These are phyloP conservation scores for Drosophila erecta DNA, from an alignment of 1,140 invertebrate genomes.

Conservation along the genomic window DNA sequence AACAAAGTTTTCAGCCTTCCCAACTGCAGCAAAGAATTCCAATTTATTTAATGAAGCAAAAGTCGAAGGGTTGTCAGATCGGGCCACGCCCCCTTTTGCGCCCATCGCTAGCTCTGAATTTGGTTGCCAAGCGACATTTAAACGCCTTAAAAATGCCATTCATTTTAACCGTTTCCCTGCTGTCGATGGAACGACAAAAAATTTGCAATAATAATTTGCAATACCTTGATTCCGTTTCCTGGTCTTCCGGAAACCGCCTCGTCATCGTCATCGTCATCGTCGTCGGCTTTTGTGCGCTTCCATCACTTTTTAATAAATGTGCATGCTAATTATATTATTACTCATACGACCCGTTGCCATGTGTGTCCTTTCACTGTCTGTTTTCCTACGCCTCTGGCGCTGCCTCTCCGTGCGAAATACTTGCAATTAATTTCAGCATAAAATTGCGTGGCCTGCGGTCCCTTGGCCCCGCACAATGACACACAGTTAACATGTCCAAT, in stretches of 20 bases:
- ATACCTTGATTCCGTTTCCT: slow-evolving; percentile 62
- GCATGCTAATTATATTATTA: slow-evolving; percentile 82
- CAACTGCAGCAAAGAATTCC: slow-evolving; percentile 36
- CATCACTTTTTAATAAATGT: slow-evolving; percentile 82
- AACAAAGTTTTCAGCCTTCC: slow-evolving; percentile 17
- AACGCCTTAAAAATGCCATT: slow-evolving; percentile 76
- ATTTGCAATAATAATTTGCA: slow-evolving; percentile 71
- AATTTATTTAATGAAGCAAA: slow-evolving; percentile 69
- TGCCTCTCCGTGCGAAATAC: slow-evolving; percentile 55
- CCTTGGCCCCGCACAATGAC: slow-evolving; percentile 59
- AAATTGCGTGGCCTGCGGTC: slow-evolving; percentile 78
- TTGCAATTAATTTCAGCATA: slow-evolving; percentile 80
- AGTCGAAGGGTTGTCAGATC: slow-evolving; percentile 14
- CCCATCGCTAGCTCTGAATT: slow-evolving; percentile 1
- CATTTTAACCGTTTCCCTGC: slow-evolving; percentile 38
- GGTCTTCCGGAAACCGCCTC: slow-evolving; percentile 20
- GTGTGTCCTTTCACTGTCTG: slow-evolving; percentile 27
- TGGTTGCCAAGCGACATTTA: slow-evolving; percentile 49
- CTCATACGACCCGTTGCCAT: slow-evolving; percentile 67
- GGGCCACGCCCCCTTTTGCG: slow-evolving; percentile 13
- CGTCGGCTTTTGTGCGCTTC: slow-evolving; percentile 65
- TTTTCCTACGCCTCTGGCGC: background rate
- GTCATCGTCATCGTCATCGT: slow-evolving; percentile 1
- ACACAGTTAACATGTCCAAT: slow-evolving; percentile 83
- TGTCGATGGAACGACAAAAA: slow-evolving; percentile 15